Evolutionary conservation across 2,888 invertebrate species (phyloP).

Genomic region (Zele albiditarsus): DNA sequence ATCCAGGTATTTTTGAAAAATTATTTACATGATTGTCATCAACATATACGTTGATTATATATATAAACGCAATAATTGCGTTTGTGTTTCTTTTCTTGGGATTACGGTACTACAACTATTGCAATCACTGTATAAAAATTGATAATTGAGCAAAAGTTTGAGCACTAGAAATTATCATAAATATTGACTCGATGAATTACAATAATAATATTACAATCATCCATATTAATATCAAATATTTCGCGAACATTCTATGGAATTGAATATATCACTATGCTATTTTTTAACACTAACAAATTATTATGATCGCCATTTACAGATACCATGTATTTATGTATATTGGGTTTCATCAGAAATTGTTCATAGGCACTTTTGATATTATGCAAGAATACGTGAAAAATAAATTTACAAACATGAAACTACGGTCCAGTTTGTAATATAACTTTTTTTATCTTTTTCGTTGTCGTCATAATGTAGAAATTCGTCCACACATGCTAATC

Average conservation of each 20-base stretch:
- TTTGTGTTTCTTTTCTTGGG: not conserved
- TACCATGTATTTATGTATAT: not conserved
- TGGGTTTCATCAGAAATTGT: too few species aligned
- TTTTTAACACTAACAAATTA: not conserved
- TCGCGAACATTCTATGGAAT: slow-evolving; percentile 1
- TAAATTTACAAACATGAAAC: not conserved
- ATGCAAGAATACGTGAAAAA: not conserved
- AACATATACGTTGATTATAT: too few species aligned
- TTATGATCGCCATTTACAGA: not conserved
- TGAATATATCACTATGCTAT: not conserved
- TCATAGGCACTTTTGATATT: slow-evolving; percentile 1
- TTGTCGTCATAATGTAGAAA: not conserved
- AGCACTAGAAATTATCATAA: slow-evolving; percentile 45
- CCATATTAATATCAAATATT: slow-evolving; percentile 13
- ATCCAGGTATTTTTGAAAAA: too few species aligned
- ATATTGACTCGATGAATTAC: slow-evolving; percentile 14
- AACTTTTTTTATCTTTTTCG: not conserved
- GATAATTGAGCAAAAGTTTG: slow-evolving; percentile 53
- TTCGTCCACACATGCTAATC: not conserved
- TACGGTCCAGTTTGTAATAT: not conserved
- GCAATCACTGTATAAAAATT: slow-evolving; percentile 38
- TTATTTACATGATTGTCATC: not conserved
- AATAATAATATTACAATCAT: slow-evolving; percentile 17
- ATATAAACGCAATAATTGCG: slow-evolving; percentile 11
- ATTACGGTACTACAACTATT: slow-evolving; percentile 29